Conservation (phyloP, 2,113 vertebrate genomes). For the Hippocampus barbouri region DNA sequence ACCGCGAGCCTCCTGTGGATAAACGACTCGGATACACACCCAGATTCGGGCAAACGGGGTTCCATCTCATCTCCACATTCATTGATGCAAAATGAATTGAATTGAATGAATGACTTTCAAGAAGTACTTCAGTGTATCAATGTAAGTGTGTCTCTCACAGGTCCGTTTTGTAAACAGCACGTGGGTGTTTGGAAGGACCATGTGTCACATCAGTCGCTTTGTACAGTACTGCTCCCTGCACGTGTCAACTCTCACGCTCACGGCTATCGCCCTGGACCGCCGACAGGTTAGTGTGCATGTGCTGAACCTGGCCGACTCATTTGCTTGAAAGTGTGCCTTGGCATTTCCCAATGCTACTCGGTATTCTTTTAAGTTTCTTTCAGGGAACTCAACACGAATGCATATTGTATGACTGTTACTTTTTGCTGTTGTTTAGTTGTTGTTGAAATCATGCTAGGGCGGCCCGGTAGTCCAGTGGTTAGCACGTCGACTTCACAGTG, state of each 20-base stretch:
- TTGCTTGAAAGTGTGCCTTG: neutral
- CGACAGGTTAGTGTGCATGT: slow-evolving; percentile 78
- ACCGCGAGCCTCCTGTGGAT: too few relatives aligned
- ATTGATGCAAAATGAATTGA: neutral
- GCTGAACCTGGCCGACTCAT: neutral
- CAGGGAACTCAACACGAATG: too few relatives aligned
- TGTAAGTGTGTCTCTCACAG: slow-evolving; percentile 52
- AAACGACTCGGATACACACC: too few relatives aligned
- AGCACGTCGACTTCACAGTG: too few relatives aligned
- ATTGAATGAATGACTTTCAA: neutral
- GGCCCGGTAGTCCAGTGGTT: too few relatives aligned
- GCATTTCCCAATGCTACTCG: too few relatives aligned
- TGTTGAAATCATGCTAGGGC: too few relatives aligned
- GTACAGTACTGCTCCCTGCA: slow-evolving; percentile 93
- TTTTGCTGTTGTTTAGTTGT: too few relatives aligned
- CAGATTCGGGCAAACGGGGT: too few relatives aligned
- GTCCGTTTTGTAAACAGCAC: slow-evolving; percentile 92
- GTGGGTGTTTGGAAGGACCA: slow-evolving; percentile 88
- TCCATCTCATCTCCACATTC: neutral
- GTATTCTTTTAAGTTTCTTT: too few relatives aligned
- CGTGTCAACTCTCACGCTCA: slow-evolving; percentile 88
- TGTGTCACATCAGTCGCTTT: slow-evolving; percentile 94
- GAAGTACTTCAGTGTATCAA: neutral
- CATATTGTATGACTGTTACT: too few relatives aligned
- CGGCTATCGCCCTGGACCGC: slow-evolving; percentile 88